Conservation (phyloP, 2,113 vertebrate species). For the Lota lota region DNA sequence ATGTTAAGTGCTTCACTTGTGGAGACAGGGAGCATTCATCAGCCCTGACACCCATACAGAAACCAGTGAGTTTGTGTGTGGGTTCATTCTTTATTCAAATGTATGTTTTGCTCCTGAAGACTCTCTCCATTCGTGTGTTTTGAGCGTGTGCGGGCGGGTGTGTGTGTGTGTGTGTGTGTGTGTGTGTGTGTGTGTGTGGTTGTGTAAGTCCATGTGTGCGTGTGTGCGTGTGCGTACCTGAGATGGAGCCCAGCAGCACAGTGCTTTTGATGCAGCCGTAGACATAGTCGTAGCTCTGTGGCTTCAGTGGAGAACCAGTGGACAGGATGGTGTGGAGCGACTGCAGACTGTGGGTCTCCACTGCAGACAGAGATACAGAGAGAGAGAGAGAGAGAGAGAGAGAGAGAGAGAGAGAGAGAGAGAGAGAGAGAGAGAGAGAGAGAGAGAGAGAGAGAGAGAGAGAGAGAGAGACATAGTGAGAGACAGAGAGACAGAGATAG, state of each 20-base stretch:
- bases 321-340: constrained; percentile 92
- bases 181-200: background rate
- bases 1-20: constrained; percentile 61
- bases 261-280: constrained; percentile 86
- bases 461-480: too few relatives aligned
- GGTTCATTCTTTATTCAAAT: too few relatives aligned
- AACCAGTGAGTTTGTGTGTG: constrained; percentile 36
- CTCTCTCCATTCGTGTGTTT: too few relatives aligned
- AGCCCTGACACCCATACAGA: constrained; percentile 43
- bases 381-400: background rate
- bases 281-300: constrained; percentile 93
- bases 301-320: constrained; percentile 90
- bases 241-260: constrained; percentile 91
- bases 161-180: background rate
- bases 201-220: background rate
- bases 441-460: too few relatives aligned
- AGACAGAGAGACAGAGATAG: too few relatives aligned
- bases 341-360: constrained; percentile 87
- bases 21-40: constrained; percentile 51
- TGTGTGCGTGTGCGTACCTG: constrained; percentile 72
- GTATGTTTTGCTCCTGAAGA: too few relatives aligned
- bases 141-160: background rate
- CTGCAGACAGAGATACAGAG: constrained; percentile 53
- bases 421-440: too few relatives aligned
- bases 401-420: background rate